A percentile compares a stretch with the other conserved stretches of the same genome.
phyloP scores from a whole-genome alignment of 1,140 invertebrate genomes.

The Spodoptera litura region DNA sequence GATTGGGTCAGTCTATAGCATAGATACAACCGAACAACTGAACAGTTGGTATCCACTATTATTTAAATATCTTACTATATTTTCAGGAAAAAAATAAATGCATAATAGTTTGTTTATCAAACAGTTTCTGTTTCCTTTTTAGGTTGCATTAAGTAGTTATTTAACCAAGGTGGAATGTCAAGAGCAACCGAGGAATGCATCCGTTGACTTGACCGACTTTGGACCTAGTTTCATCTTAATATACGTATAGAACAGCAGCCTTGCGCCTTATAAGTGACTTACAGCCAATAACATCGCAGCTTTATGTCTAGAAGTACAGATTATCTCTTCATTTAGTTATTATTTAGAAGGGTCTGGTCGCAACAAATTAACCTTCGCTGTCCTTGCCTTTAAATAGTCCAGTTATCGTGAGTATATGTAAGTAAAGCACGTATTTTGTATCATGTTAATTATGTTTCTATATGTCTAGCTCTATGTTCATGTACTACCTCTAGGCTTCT shows the following conservation, averaged over 20 bases:
- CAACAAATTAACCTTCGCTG: conserved; percentile 5
- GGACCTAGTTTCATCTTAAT: conserved; percentile 52
- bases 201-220: conserved; percentile 75
- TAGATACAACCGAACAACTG: no score
- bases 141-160: conserved; percentile 33
- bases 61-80: no score
- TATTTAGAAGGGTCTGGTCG: conserved; percentile 2
- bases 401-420: background rate
- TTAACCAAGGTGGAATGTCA: conserved; percentile 63
- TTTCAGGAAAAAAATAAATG: background rate
- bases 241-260: conserved; percentile 31
- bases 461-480: background rate
- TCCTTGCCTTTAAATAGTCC: background rate
- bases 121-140: conserved; percentile 15
- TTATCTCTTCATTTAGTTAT: conserved; percentile 25
- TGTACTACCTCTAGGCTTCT: background rate
- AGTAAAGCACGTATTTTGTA: background rate
- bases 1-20: no score
- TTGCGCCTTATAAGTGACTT: conserved; percentile 42
- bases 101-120: background rate
- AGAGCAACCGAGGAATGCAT: conserved; percentile 68
- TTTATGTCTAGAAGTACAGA: conserved; percentile 27
- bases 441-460: background rate
- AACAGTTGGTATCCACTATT: no score
- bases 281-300: conserved; percentile 19